Evolutionary conservation across 1,140 invertebrate genomes (phyloP).

Genomic region (Palaemon carinicauda): DNA sequence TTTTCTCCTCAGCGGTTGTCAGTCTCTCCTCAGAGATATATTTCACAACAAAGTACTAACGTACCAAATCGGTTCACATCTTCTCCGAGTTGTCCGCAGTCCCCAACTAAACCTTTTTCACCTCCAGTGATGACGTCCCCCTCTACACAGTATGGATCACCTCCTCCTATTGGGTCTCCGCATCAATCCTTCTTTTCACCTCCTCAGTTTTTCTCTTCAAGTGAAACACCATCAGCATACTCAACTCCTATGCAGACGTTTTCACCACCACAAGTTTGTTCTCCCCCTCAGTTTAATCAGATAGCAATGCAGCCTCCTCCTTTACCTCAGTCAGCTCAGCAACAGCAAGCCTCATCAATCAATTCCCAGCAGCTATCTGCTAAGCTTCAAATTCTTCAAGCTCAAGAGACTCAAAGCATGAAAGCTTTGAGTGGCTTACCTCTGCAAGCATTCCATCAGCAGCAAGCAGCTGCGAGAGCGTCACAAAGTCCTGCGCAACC

Average conservation of each 20-base stretch:
- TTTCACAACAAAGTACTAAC: constrained; percentile 3
- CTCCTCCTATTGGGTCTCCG: not conserved
- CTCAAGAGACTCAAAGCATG: constrained; percentile 9
- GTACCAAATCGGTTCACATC: not conserved
- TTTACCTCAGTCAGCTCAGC: not conserved
- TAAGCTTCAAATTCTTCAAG: constrained; percentile 27
- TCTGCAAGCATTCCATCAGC: not conserved
- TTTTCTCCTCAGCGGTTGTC: not conserved
- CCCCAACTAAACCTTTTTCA: not conserved
- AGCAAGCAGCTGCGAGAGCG: not conserved
- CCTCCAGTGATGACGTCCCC: constrained; percentile 28
- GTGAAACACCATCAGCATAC: not conserved
- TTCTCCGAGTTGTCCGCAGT: not conserved
- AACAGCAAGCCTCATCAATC: not conserved
- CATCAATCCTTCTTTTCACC: constrained; percentile 9
- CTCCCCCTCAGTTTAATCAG: not conserved
- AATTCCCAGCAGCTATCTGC: constrained; percentile 36
- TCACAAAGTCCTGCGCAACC: constrained; percentile 7
- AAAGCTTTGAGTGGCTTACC: constrained; percentile 9
- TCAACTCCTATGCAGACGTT: constrained; percentile 31
- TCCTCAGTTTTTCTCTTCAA: not conserved
- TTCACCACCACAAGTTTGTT: constrained; percentile 14
- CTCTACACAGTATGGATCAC: not conserved
- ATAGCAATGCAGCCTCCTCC: not conserved
- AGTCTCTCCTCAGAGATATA: not conserved